These are phyloP conservation scores for Nyctibius grandis DNA, from an alignment of 2,797 vertebrate genomes.

Conservation along the genomic window DNA sequence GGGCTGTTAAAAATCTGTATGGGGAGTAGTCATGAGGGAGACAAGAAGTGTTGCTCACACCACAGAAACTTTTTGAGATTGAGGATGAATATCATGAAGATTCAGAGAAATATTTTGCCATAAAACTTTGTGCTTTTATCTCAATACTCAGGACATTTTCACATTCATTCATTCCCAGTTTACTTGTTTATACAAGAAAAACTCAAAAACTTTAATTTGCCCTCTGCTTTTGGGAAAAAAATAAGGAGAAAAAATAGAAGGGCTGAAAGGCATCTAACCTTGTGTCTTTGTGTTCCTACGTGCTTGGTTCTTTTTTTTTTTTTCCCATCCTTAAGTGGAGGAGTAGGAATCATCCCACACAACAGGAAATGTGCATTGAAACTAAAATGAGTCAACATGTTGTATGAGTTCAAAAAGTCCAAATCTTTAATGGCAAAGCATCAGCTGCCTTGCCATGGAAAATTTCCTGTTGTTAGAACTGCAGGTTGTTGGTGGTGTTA, in stretches of 20 bases:
- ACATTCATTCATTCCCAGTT: not conserved
- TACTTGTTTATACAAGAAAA: not conserved
- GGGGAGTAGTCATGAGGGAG: slow-evolving; percentile 21
- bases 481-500: not conserved
- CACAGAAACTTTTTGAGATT: slow-evolving; percentile 21
- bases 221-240: not conserved
- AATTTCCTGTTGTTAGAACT: not conserved
- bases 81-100: not conserved
- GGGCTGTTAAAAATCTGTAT: slow-evolving; percentile 49
- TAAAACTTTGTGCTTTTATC: not conserved
- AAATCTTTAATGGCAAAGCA: slow-evolving; percentile 23
- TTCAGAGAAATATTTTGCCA: not conserved
- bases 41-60: slow-evolving; percentile 3
- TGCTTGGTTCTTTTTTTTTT: not conserved
- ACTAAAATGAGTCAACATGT: not conserved
- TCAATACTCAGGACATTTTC: not conserved
- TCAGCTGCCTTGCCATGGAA: not conserved
- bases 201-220: not conserved
- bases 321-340: not conserved
- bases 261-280: not conserved
- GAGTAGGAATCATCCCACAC: not conserved
- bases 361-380: slow-evolving; percentile 25
- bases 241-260: not conserved
- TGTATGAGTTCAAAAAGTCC: not conserved
- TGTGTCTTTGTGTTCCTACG: not conserved